Percentiles rank a stretch among this genome's conserved stretches.
phyloP scores from a whole-genome alignment of 1,140 invertebrate species.

The Neodiprion lecontei region DNA sequence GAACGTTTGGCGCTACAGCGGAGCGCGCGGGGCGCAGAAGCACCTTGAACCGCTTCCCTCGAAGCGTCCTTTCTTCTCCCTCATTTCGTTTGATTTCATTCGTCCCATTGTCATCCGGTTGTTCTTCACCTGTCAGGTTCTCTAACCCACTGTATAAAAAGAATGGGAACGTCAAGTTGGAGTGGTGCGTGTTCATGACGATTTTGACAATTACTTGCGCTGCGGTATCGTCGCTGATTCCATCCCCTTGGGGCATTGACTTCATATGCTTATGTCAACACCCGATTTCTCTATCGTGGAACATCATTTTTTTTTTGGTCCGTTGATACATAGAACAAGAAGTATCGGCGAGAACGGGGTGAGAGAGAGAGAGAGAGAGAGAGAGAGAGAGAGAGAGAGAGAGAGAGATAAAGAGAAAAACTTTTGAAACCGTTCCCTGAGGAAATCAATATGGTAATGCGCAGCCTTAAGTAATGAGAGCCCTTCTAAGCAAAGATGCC shows the following conservation, averaged over 20 bases:
- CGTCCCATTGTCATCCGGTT: constrained; percentile 47
- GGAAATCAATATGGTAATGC: constrained; percentile 55
- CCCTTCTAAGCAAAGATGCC: constrained; percentile 35
- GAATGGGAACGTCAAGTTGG: background rate
- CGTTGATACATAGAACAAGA: too few relatives aligned
- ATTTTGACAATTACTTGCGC: background rate
- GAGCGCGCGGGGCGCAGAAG: background rate
- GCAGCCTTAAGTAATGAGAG: constrained; percentile 47
- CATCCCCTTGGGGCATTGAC: background rate
- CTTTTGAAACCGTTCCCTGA: constrained; percentile 43
- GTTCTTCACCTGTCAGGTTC: constrained; percentile 43
- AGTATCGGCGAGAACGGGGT: too few relatives aligned
- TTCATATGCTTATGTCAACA: too few relatives aligned
- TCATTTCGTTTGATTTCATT: constrained; percentile 37
- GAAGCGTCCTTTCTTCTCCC: constrained; percentile 25
- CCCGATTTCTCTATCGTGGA: background rate
- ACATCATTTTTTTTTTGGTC: background rate
- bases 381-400: too few relatives aligned
- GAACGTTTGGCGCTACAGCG: constrained; percentile 44
- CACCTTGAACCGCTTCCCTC: constrained; percentile 21
- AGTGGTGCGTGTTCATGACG: background rate
- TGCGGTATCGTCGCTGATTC: background rate
- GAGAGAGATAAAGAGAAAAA: background rate
- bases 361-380: too few relatives aligned
- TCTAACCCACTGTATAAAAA: constrained; percentile 31